Conservation (phyloP, 2,797 vertebrate genomes). For the Eidolon dupreanum region DNA sequence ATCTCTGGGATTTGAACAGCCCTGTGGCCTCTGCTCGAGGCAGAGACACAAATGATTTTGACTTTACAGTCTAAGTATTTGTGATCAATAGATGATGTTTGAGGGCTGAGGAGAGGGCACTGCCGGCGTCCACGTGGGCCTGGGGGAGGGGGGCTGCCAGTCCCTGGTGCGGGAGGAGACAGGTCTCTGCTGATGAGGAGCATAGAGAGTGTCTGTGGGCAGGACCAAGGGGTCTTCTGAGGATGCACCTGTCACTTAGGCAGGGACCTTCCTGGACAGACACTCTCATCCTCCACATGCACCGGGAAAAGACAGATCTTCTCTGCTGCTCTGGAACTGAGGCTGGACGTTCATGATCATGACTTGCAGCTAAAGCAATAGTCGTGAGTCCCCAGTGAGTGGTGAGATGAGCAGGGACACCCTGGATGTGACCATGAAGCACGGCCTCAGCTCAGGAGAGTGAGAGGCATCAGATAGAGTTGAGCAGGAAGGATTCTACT, state of each 20-base stretch:
- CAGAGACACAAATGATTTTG: not conserved
- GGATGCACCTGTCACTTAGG: not conserved
- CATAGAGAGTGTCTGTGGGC: accelerated
- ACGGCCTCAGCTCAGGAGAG: not conserved
- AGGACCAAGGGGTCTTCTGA: not conserved
- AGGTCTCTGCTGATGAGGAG: not conserved
- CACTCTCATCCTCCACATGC: accelerated
- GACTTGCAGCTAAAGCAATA: not conserved
- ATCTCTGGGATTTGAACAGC: constrained; percentile 25
- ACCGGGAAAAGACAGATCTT: not conserved
- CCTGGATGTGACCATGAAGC: accelerated
- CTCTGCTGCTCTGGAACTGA: not conserved
- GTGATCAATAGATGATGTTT: not conserved
- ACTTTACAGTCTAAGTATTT: not conserved
- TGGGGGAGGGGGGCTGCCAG: not conserved
- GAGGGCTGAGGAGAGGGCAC: not conserved
- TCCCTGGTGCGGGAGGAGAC: accelerated
- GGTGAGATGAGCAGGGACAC: accelerated
- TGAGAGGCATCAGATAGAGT: accelerated
- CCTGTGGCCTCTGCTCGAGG: not conserved
- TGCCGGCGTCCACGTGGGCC: accelerated
- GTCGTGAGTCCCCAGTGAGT: accelerated
- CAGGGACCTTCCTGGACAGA: not conserved
- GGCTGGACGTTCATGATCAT: not conserved
- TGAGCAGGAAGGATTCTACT: not conserved